A percentile compares a stretch with the other conserved stretches of the same genome.
These are phyloP conservation scores for Parapsyche elsis DNA, from an alignment of 1,140 invertebrate genomes.

Conservation along the genomic window DNA sequence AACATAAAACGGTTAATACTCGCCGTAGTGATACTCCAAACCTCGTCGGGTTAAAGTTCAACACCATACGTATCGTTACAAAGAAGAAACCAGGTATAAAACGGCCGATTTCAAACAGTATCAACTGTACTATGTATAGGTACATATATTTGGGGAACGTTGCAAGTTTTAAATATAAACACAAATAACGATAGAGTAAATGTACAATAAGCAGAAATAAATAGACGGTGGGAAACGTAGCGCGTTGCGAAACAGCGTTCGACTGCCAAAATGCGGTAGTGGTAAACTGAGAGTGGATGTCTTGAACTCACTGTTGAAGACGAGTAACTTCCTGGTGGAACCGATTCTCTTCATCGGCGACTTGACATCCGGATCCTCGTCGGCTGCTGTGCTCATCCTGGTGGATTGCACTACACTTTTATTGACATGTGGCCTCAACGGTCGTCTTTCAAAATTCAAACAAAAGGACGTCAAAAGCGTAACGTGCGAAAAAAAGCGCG, in stretches of 20 bases:
- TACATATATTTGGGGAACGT: too few species aligned
- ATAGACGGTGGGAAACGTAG: too few species aligned
- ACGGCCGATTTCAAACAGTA: too few species aligned
- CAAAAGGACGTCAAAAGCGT: not conserved
- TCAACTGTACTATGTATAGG: too few species aligned
- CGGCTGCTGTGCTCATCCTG: constrained; percentile 62
- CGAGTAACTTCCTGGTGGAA: constrained; percentile 80
- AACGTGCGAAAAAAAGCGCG: not conserved
- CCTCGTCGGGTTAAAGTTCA: too few species aligned
- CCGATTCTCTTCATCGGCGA: constrained; percentile 82
- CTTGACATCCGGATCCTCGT: constrained; percentile 77
- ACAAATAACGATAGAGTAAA: not conserved
- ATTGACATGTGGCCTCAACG: not conserved
- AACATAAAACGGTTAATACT: too few species aligned
- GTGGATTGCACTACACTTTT: not conserved
- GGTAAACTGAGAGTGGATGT: too few species aligned
- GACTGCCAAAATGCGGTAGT: not conserved
- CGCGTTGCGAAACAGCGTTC: too few species aligned
- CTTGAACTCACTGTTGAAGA: constrained; percentile 79
- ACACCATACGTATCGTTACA: too few species aligned
- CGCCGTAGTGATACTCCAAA: too few species aligned
- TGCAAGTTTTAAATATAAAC: not conserved
- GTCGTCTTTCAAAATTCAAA: not conserved
- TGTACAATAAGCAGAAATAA: not conserved
- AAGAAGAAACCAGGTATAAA: too few species aligned